phyloP scores from a whole-genome alignment of 2,113 vertebrate genomes.

The Murina feae region DNA sequence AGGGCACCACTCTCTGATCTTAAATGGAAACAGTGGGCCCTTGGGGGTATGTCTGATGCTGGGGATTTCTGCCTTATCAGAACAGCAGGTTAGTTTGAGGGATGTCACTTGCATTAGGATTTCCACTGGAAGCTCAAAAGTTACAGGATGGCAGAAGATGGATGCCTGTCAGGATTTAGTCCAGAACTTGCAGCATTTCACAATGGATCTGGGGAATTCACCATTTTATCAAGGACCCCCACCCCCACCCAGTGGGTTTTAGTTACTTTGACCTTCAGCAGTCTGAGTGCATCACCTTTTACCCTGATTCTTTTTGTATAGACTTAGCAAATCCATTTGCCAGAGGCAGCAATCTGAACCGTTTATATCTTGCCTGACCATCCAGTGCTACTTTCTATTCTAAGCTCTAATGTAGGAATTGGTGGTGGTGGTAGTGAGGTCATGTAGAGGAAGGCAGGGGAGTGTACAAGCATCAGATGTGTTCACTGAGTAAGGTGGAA shows the following conservation, averaged over 20 bases:
- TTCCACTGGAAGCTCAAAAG: neutral
- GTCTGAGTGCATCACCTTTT: neutral
- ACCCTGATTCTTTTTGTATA: neutral
- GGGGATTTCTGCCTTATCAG: neutral
- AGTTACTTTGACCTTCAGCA: neutral
- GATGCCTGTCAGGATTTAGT: neutral
- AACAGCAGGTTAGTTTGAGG: neutral
- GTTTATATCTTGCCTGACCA: neutral
- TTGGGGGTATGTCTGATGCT: slow-evolving; percentile 12
- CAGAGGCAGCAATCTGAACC: neutral
- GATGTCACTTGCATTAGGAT: neutral
- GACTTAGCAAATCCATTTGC: neutral
- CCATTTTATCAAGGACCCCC: neutral
- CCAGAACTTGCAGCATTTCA: neutral
- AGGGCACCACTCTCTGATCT: too few species aligned
- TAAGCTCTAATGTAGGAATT: neutral
- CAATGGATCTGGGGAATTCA: neutral
- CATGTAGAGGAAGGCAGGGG: neutral
- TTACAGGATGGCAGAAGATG: neutral
- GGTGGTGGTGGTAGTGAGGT: neutral
- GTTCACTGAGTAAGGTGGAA: neutral
- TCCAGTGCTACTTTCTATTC: neutral
- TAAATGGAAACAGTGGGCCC: neutral
- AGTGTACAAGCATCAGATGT: neutral
- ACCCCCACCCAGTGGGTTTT: neutral